Evolutionary conservation across 2,888 invertebrate genomes (phyloP), one percentile per base, ranked within the genome.

Genomic region (Hirtodrosophila confusa): DNA sequence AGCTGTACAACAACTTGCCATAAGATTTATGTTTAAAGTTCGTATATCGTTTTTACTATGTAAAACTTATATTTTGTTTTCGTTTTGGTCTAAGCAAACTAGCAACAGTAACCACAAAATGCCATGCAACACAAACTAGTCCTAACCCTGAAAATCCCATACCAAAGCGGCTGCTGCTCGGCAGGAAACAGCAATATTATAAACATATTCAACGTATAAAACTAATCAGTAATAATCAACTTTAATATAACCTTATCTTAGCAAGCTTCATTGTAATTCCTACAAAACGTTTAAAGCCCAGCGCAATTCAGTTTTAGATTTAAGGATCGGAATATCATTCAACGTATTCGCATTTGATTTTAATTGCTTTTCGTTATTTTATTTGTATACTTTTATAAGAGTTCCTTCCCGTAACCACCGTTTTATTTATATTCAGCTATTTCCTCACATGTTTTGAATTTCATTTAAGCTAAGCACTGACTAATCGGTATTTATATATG

Each of bases 91-190:
- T 69, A 82, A 82, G 86, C 63, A 85, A 84, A 82, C 87, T 87
- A 82, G 86, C 76, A 85, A 85, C 82, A 87, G 85, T 73, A 82
- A 71, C 65, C 65, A 75, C 67, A 65, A 63, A 75, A 67, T 69
- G 75, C 63, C 68, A 68, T 62, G 71, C 71, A 77, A 84, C 80
- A 74, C 63, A 77, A 82, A 83, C 88, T 82, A 83, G 88, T 87
- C 82, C 80, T 80, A 64, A 55, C 55, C 79, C 75, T 57, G 55
- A 63, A 55, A 68, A 47, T 8, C 37, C 47, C 29, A 66, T 60
- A 78, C 71, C 85, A 87, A 76, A 77, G 80, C 88, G 86, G 77
- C 85, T 87, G 82, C 82, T 87, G 79, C 78, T 80, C 82, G 82
- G 68, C 60, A 65, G 65, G 72, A 72, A 73, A 68, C 82, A 75